Evolutionary conservation across 2,888 invertebrate genomes (phyloP).

Genomic region (Calliscelio sp.): DNA sequence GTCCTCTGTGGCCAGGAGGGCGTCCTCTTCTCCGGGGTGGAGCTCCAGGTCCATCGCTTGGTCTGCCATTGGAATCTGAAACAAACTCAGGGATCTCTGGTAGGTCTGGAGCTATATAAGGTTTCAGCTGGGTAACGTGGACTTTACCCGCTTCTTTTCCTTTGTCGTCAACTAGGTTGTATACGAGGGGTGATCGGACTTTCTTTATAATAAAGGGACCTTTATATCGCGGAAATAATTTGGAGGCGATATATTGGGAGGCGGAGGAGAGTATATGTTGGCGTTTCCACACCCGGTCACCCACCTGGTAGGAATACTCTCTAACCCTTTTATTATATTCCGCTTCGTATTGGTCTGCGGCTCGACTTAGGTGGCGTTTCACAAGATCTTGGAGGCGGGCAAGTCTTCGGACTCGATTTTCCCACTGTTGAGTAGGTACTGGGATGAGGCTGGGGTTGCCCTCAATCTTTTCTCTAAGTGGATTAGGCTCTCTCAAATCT

Average conservation of each 20-base stretch:
- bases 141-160: conserved; percentile 13
- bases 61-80: conserved; percentile 2
- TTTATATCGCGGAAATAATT: conserved; percentile 21
- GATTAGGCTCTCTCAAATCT: conserved; percentile 23
- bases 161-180: conserved; percentile 1
- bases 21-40: neutral
- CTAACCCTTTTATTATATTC: conserved; percentile 11
- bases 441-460: no score
- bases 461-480: conserved; percentile 5
- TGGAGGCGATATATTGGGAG: conserved; percentile 25
- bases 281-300: conserved; percentile 45
- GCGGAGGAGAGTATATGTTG: conserved; percentile 37
- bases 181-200: conserved; percentile 19
- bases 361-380: conserved; percentile 16
- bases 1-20: neutral
- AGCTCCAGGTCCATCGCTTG: neutral
- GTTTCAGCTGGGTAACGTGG: conserved; percentile 37
- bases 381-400: conserved; percentile 11
- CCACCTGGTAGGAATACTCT: neutral
- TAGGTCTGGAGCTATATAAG: conserved; percentile 1
- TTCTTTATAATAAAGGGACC: conserved; percentile 1
- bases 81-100: neutral
- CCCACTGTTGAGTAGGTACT: conserved; percentile 11
- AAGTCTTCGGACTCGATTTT: neutral
- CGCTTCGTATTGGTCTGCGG: conserved; percentile 7